Percentiles rank a stretch among this genome's conserved stretches.
phyloP scores from a whole-genome alignment of 2,113 vertebrate genomes.

The Prunella fulvescens region DNA sequence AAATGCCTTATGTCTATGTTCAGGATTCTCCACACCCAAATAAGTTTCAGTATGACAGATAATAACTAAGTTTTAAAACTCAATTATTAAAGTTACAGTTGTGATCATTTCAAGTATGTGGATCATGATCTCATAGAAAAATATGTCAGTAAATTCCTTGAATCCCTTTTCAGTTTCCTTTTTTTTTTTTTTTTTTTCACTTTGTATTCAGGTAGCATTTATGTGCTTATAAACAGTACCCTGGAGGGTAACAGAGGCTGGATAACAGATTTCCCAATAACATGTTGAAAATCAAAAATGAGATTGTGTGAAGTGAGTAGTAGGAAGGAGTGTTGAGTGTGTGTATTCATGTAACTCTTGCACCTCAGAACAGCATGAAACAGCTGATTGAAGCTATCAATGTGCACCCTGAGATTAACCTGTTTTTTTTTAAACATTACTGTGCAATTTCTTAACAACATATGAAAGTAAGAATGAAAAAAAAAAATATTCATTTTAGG shows the following conservation, averaged over 20 bases:
- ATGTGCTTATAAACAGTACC: not conserved
- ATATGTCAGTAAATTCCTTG: not conserved
- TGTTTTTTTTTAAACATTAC: not conserved
- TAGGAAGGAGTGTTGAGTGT: not conserved
- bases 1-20: not conserved
- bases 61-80: not conserved
- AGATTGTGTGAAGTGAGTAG: not conserved
- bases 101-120: not conserved
- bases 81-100: not conserved
- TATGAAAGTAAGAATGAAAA: not conserved
- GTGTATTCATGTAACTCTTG: not conserved
- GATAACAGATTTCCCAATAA: not conserved
- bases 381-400: not conserved
- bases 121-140: not conserved
- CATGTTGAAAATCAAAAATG: not conserved
- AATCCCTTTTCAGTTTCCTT: not conserved
- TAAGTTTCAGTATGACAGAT: not conserved
- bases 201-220: not conserved
- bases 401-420: not conserved
- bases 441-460: not conserved
- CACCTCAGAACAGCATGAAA: not conserved
- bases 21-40: not conserved
- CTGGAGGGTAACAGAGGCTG: not conserved
- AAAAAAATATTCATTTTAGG: not conserved
- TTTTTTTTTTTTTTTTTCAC: not conserved